Evolutionary conservation across 2,888 invertebrate genomes (phyloP), one percentile per base, ranked within the genome.

Genomic region (Seladonia tumulorum): DNA sequence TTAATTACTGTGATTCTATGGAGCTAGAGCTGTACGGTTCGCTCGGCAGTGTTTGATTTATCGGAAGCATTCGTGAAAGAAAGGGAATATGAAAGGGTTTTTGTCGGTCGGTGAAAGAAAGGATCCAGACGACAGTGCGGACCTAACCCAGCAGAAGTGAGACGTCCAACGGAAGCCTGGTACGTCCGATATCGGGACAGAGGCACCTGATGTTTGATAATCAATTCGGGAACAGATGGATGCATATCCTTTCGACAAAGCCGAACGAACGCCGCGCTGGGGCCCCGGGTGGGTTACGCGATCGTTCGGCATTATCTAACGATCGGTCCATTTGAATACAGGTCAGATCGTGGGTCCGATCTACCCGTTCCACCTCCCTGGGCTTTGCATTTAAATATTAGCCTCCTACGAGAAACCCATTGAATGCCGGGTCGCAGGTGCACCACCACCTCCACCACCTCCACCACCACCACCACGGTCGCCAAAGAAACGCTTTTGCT

Each of bases 381-480:
- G 49, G 85, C 83, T 85, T 81, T 81, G 91, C 92, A 94, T 94
- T 94, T 94, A 92, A 94, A 94, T 94, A 94, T 94, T 93, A 92
- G 93, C 93, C 93, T 93, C 90, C 92, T 91, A 92, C 92, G 85
- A 88, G 86, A 86, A 85, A 84, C 72, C 91, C 88, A 91, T 92
- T 90, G 88, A 90, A 75, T 70, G 78, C 72, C 57, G 70, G 76
- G 10, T 92, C 89, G 92, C 93, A 93, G 93, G 93, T 93, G 93
- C 89, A 90, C 83, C 82, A 75, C 45, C 45, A 90, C 83, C 82
- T 73, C 45, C 12, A 14, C 45, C 42, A 45, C 45, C 12, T 3
- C 45, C 42, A 45, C 10, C 42, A 45, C 12, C 89, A 90, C 83
- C 82, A 75, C n/a, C 53, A n/a, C 10, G 22, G 10, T 53, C 53